These are phyloP conservation scores for Bufo gargarizans DNA, from an alignment of 2,113 vertebrate genomes.

Conservation along the genomic window DNA sequence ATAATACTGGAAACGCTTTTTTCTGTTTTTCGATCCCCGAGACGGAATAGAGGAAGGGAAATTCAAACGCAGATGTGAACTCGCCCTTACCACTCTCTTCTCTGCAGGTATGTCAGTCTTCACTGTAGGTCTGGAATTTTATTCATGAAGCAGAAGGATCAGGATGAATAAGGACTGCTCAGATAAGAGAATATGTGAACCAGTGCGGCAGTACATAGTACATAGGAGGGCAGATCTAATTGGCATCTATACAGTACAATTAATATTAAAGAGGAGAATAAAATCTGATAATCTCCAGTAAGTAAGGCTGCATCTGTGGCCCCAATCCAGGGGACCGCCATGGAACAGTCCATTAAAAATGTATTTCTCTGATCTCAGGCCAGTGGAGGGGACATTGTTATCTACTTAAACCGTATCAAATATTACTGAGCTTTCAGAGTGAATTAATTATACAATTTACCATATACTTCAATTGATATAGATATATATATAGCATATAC, in stretches of 20 bases:
- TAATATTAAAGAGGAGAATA: neutral
- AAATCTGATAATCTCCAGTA: neutral
- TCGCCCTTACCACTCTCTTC: too few species aligned
- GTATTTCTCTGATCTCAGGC: neutral
- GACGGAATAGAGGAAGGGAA: too few species aligned
- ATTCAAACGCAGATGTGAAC: too few species aligned
- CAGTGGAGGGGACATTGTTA: neutral
- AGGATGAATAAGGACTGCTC: neutral
- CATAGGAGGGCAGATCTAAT: neutral
- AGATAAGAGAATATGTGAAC: neutral
- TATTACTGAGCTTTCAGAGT: neutral
- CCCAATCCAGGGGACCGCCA: neutral
- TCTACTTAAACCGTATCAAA: slow-evolving; percentile 3
- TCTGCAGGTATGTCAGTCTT: neutral
- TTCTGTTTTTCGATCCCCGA: too few species aligned
- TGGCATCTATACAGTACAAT: neutral
- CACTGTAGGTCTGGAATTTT: neutral
- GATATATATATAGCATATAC: neutral
- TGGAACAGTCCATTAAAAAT: neutral
- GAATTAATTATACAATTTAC: neutral
- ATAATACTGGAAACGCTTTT: too few species aligned
- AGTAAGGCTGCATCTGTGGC: neutral
- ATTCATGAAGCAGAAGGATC: neutral
- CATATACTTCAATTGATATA: neutral
- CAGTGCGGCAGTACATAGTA: neutral